Conservation (phyloP, 2,888 invertebrate species). For the Pyralis farinalis region DNA sequence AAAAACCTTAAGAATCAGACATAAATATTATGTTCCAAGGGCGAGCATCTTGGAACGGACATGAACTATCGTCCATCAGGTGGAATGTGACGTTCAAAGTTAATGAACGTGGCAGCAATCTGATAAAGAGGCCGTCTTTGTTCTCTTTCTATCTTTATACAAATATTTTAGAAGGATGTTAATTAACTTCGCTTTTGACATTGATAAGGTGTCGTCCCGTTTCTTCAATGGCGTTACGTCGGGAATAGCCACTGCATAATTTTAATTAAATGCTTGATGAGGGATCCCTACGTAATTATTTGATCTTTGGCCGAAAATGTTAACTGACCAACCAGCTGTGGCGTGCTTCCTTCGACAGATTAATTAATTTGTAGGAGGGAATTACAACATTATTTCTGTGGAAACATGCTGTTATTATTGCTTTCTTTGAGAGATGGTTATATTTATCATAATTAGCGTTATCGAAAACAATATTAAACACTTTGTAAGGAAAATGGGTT, state of each 20-base stretch:
- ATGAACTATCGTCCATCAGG: constrained; percentile 10
- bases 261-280: constrained; percentile 14
- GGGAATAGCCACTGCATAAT: constrained; percentile 16
- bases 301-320: constrained; percentile 7
- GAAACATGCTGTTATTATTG: background rate
- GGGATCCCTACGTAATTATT: constrained; percentile 13
- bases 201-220: constrained; percentile 17
- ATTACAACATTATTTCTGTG: background rate
- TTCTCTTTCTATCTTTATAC: constrained; percentile 12
- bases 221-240: constrained; percentile 11
- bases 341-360: background rate
- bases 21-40: constrained; percentile 10
- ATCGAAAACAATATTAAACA: too few species aligned
- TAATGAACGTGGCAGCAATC: constrained; percentile 15
- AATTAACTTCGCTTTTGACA: constrained; percentile 19
- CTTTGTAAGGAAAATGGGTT: too few species aligned
- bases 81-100: constrained; percentile 16
- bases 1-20: constrained; percentile 13
- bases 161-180: constrained; percentile 17
- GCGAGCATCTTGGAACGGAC: constrained; percentile 1
- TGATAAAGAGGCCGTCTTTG: constrained; percentile 14
- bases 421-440: too few species aligned
- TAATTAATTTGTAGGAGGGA: constrained; percentile 3
- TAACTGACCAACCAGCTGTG: background rate
- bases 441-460: too few species aligned